Evolutionary conservation across 2,888 invertebrate genomes (phyloP), one percentile per base, ranked within the genome.

Genomic region (Agapostemon virescens): DNA sequence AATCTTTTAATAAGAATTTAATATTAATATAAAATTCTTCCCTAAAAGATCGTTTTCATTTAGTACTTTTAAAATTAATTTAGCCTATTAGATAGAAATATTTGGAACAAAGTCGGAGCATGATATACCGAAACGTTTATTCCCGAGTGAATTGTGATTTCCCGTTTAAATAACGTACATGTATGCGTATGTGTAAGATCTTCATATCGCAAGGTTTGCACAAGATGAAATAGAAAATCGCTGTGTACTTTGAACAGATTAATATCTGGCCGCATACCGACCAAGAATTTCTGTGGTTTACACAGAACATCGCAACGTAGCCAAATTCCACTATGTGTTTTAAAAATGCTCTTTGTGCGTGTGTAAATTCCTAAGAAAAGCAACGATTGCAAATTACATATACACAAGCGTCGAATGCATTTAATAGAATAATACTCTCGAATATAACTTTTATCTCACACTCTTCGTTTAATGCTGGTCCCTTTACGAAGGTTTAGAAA

Each of bases 161-260:
- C 30, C 61, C 20, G 33, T 61, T 61, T 3, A 61, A 61, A 63
- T 36, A 63, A 33, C 20, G 3, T 63, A n/a, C n/a, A n/a, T 17
- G 11, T 20, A 20, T 20, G 61, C 1, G n/a, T 11, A n/a, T 9
- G 11, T 11, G 3, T 11, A 11, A n/a, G 11, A 36, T 36, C n/a
- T n/a, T 36, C 63, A 5, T 33, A 63, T 36, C 36, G n/a, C 36
- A 13, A 36, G n/a, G 36, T 63, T 36, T 33, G 3, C 63, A 36
- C n/a, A 36, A n/a, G 36, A 36, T 33, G n/a, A 63, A 63, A 63
- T 63, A n/a, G 63, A 63, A 63, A 63, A 63, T 63, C 36, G n/a
- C 36, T 63, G 36, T 63, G 36, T 63, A 36, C 63, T 63, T 63
- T 63, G 63, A 33, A n/a, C 5, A 36, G 63, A 66, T 66, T 66